Conservation (phyloP, 2,113 vertebrate genomes). For the Platysternon megacephalum region DNA sequence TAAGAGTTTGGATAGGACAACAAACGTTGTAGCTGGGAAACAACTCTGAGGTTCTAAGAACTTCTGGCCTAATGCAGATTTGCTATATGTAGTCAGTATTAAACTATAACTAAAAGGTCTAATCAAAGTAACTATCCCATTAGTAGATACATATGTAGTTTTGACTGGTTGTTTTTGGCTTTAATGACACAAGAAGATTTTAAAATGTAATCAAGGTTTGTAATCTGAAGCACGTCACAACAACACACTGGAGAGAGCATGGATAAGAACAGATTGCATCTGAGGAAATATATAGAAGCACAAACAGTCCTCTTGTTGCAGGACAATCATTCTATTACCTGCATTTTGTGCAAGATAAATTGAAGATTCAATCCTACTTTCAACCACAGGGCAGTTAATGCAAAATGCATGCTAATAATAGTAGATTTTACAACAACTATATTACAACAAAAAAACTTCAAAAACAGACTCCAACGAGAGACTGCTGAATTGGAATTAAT, state of each 20-base stretch:
- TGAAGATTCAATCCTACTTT: not conserved
- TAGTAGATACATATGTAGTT: not conserved
- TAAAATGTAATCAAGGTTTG: not conserved
- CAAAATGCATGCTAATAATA: not conserved
- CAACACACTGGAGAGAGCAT: not conserved
- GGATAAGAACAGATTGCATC: not conserved
- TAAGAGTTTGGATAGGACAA: not conserved
- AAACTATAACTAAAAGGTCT: not conserved
- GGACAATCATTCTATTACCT: not conserved
- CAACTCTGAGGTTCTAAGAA: not conserved
- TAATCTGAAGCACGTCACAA: not conserved
- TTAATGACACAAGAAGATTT: not conserved
- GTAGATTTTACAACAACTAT: not conserved
- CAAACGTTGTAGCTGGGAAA: not conserved
- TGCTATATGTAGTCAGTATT: not conserved
- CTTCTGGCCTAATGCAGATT: not conserved
- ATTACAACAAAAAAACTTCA: too few species aligned
- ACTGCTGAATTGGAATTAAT: too few species aligned
- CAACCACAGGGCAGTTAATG: not conserved
- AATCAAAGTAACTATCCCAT: not conserved
- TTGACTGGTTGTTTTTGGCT: not conserved
- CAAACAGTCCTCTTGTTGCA: not conserved
- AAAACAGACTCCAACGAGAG: too few species aligned
- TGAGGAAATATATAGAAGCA: fast-evolving
- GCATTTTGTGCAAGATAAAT: not conserved